Base-by-base conservation (phyloP, 1,140 invertebrate genomes). In the Orius insidiosus region DNA sequence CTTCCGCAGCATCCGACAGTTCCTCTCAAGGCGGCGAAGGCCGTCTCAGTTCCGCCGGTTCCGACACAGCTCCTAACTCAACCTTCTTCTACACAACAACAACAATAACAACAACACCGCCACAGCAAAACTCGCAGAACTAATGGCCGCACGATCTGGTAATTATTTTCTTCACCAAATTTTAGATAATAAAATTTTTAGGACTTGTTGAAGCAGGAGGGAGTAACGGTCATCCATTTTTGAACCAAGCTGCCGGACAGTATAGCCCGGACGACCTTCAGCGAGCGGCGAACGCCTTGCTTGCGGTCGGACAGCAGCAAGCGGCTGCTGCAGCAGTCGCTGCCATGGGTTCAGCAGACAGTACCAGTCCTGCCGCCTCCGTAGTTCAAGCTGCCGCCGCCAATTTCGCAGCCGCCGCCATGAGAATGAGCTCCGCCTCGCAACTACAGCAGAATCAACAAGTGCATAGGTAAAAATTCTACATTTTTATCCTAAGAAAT, bases 1-100 rank as follows among this genome's bases (percentile, higher is more conserved):
- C 81, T n/a, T 78, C 75, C 45, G 78, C 77, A 6, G 80, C 84
- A 60, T 85, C 81, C 30, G 81, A 85, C 59, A 80, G 53, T 24
- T 49, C 46, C 10, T 54, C 53, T 5, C 53, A 54, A 1, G 83
- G 79, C 31, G 80, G 78, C 51, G 81, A 80, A 37, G 75, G 80
- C 33, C 69, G 80, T 40, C 70, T 83, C 8, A 82, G 79, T 10
- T 82, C 79, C 19, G 77, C 80, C 35, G 76, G 78, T 38, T 82
- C 80, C 36, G 80, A 85, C 40, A 45, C 47, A 3, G 47, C 47
- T 7, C 34, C 54, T 56, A 58, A 60, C 58, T 45, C 53, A 11
- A 39, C 45, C 18, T 53, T 14, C 38, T 54, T 18, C 50, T 58
- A 10, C 51, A 55, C 37, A 54, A 58, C 50, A 78, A 75, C 57